Percentiles rank a stretch among this genome's conserved stretches.
phyloP scores from a whole-genome alignment of 2,797 vertebrate species.

The Microctenopoma lineatum region DNA sequence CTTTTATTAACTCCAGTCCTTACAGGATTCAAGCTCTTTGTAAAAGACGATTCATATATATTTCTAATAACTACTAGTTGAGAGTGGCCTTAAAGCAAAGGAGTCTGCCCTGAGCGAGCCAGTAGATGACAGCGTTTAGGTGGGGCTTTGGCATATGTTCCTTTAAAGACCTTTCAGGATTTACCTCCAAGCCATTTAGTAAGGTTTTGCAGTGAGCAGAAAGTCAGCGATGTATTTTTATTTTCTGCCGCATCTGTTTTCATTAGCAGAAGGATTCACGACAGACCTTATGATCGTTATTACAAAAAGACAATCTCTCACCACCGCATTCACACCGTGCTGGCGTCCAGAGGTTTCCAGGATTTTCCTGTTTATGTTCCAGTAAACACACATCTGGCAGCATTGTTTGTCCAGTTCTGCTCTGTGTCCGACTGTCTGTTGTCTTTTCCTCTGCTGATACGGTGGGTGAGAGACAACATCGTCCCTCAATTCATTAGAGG shows the following conservation, averaged over 20 bases:
- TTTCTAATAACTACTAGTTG: conserved; percentile 50
- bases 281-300: conserved; percentile 3
- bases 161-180: conserved; percentile 51
- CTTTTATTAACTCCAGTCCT: conserved; percentile 20
- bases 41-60: conserved; percentile 61
- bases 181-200: conserved; percentile 52
- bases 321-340: neutral
- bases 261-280: neutral
- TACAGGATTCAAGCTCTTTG: conserved; percentile 34
- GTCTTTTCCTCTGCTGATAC: conserved; percentile 34
- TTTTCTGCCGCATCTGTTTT: conserved; percentile 22
- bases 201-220: conserved; percentile 27
- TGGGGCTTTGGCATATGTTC: conserved; percentile 42
- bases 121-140: conserved; percentile 61
- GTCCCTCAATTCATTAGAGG: conserved; percentile 71
- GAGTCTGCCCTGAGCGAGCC: conserved; percentile 63
- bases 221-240: conserved; percentile 31
- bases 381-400: neutral
- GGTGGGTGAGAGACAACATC: conserved; percentile 46
- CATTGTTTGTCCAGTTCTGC: conserved; percentile 1
- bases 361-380: conserved; percentile 2
- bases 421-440: conserved; percentile 9
- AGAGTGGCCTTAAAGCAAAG: conserved; percentile 54
- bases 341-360: conserved; percentile 5
- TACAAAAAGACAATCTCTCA: neutral